Evolutionary conservation across 2,888 invertebrate genomes (phyloP), one percentile per base, ranked within the genome.

Genomic region (Siphlonurus alternatus): DNA sequence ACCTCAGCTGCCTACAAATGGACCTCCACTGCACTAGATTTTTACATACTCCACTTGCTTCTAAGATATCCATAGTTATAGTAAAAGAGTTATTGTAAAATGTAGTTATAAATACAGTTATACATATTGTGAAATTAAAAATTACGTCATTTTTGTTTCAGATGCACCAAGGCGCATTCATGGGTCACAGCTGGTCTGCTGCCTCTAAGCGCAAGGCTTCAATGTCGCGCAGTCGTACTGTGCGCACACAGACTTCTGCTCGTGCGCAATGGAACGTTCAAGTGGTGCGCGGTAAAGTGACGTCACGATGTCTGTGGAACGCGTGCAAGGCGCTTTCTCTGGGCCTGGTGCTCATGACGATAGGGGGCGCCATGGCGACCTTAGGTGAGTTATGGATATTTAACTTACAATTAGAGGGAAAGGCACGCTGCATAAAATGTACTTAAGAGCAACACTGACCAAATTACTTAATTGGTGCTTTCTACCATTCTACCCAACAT

Each of bases 361-460:
- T 93, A 59, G 95, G 95, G 23, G 88, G 89, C 65, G 88, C 90
- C 64, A 95, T 96, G 95, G 93, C 94, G 53, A 89, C 92, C 54
- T 85, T 94, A 74, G 94, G 93, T 90, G 75, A 78, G 78, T n/a
- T 74, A 66, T 23, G 23, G 1, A 5, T 19, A 15, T 23, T 53
- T 22, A 18, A n/a, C n/a, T n/a, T n/a, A n/a, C n/a, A n/a, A n/a
- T 1, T n/a, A 15, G 1, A 1, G 2, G 1, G 15, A 54, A 7
- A 7, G 15, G 56, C 56, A 22, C 22, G 56, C 56, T 5, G 2
- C 56, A 54, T 20, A 22, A 22, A 3, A 10, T 22, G 1, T 54
- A 22, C 18, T 1, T 1, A 1, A n/a, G 53, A 1, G 18, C 53
- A 53, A n/a, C n/a, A n/a, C n/a, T n/a, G n/a, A n/a, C n/a, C n/a